A percentile compares a stretch with the other conserved stretches of the same genome.
Evolutionary conservation across 2,797 vertebrate genomes (phyloP).

Genomic region (Acestrorhynchus altus): DNA sequence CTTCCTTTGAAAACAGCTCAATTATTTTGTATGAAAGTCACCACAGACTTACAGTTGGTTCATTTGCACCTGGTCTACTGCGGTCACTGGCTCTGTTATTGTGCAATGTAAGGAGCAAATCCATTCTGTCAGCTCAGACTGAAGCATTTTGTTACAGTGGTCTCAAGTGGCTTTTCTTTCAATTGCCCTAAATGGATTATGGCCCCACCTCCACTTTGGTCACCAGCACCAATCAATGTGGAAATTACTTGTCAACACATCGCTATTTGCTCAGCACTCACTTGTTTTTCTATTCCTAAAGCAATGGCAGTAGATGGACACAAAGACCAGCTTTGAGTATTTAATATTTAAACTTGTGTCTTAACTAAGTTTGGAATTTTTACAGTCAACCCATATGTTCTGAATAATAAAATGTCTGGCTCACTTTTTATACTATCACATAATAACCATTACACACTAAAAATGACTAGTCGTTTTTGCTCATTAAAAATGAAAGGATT

Average conservation of each 20-base stretch:
- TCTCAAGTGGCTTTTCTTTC: conserved; percentile 71
- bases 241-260: conserved; percentile 85
- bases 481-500: too few species aligned
- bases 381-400: too few species aligned
- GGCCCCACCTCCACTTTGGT: conserved; percentile 78
- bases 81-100: neutral
- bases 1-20: conserved; percentile 23
- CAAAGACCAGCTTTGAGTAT: conserved; percentile 52
- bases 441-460: too few species aligned
- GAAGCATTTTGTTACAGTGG: conserved; percentile 68
- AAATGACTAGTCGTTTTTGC: too few species aligned
- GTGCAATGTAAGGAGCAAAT: neutral
- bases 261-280: conserved; percentile 78
- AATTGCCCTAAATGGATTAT: conserved; percentile 77
- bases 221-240: conserved; percentile 80
- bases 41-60: conserved; percentile 3
- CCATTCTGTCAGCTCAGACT: conserved; percentile 42
- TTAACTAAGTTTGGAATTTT: too few species aligned
- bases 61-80: conserved; percentile 21
- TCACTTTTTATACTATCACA: too few species aligned
- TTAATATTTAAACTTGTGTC: conserved; percentile 49
- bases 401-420: too few species aligned
- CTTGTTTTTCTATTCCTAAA: conserved; percentile 78
- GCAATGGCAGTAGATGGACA: conserved; percentile 67
- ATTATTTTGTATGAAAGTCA: conserved; percentile 22